Conservation (phyloP, 2,113 vertebrate species). For the Neodon shergylaensis region DNA sequence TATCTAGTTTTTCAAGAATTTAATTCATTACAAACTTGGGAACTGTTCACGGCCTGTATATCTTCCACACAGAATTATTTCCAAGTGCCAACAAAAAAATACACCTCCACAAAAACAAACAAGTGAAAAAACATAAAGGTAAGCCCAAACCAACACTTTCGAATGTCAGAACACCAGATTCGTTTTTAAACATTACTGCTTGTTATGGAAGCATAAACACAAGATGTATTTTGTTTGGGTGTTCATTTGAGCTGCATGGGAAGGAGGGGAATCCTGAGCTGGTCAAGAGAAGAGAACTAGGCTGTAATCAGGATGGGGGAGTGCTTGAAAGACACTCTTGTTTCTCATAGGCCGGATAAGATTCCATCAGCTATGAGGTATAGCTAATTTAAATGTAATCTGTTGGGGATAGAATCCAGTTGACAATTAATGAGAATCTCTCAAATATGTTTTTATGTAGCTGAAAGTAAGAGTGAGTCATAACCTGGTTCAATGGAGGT, state of each 20-base stretch:
- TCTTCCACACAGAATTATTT: background rate
- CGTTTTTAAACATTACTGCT: background rate
- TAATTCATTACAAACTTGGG: background rate
- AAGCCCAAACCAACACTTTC: background rate
- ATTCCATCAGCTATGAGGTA: background rate
- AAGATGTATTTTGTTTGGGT: conserved; percentile 10
- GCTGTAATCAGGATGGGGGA: background rate
- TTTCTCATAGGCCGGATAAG: background rate
- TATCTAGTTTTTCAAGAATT: background rate
- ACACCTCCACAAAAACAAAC: background rate
- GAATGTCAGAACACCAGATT: background rate
- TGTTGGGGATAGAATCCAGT: background rate
- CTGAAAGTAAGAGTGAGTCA: background rate
- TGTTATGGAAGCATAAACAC: background rate
- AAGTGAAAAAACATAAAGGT: background rate
- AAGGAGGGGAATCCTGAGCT: background rate
- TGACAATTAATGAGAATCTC: background rate
- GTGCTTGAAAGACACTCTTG: background rate
- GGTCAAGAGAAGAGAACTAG: background rate
- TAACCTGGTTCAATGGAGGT: background rate
- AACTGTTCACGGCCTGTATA: background rate
- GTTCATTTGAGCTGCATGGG: conserved; percentile 42
- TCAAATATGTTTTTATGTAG: background rate
- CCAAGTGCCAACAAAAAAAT: background rate
- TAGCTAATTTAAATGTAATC: background rate